phyloP scores from a whole-genome alignment of 2,797 vertebrate genomes.

The Chloroceryle inda region DNA sequence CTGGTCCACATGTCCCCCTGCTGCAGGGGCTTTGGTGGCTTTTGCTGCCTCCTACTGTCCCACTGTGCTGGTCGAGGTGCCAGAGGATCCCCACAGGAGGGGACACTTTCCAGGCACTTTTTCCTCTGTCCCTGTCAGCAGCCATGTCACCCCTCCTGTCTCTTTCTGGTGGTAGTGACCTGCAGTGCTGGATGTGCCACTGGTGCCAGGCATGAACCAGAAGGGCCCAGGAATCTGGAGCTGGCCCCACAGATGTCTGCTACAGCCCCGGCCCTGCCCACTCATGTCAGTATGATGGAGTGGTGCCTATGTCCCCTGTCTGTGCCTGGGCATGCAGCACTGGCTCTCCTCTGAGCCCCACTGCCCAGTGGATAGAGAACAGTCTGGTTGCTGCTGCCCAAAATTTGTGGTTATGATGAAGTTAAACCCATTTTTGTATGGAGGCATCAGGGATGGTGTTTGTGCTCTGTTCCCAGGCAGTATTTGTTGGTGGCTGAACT shows the following conservation, averaged over 20 bases:
- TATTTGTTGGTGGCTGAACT: neutral
- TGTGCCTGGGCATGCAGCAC: neutral
- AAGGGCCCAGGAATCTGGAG: neutral
- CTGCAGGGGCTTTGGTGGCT: neutral
- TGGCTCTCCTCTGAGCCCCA: neutral
- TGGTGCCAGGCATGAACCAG: rapidly evolving
- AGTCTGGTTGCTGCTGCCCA: neutral
- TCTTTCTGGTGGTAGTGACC: rapidly evolving
- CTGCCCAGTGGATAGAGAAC: neutral
- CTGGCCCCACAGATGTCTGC: rapidly evolving
- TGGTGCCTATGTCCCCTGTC: neutral
- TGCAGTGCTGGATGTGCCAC: neutral
- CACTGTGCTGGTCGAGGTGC: rapidly evolving
- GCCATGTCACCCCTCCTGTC: neutral
- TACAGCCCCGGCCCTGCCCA: neutral
- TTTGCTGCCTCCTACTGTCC: neutral
- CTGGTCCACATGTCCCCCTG: too few species aligned
- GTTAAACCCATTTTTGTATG: rapidly evolving
- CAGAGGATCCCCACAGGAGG: neutral
- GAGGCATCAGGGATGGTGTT: rapidly evolving
- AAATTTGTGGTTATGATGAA: neutral
- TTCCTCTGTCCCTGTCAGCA: neutral
- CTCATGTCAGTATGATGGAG: rapidly evolving
- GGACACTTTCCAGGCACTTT: rapidly evolving
- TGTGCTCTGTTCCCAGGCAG: neutral